phyloP scores from a whole-genome alignment of 2,888 invertebrate genomes.

The Nomada fabriciana region DNA sequence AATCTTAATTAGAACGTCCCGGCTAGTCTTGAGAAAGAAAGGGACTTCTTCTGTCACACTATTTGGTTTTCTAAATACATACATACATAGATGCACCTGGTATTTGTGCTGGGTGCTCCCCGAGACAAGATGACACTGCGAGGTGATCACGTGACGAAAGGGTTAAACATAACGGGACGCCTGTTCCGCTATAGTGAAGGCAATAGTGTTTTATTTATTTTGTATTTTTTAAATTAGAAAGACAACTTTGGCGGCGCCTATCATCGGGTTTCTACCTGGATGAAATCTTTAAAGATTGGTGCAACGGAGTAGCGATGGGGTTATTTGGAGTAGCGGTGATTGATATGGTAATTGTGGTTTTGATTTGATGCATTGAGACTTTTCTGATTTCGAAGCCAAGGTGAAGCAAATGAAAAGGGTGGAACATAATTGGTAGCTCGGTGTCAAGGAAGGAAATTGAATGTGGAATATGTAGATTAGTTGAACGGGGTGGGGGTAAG shows the following conservation, averaged over 20 bases:
- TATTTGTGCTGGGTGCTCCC: too few relatives aligned
- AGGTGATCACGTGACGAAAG: conserved; percentile 41
- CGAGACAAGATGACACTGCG: background rate
- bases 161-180: conserved; percentile 35
- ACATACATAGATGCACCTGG: too few relatives aligned
- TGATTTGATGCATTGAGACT: too few relatives aligned
- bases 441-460: background rate
- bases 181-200: conserved; percentile 9
- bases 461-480: conserved; percentile 1
- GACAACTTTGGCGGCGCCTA: too few relatives aligned
- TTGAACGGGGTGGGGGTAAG: background rate
- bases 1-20: conserved; percentile 68
- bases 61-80: too few relatives aligned
- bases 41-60: background rate
- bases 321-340: too few relatives aligned
- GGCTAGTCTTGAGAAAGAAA: conserved; percentile 12
- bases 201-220: background rate
- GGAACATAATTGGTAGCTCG: background rate
- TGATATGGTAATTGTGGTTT: too few relatives aligned
- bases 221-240: background rate
- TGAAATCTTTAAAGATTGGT: too few relatives aligned
- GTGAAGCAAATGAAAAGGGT: background rate
- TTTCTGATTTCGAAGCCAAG: too few relatives aligned
- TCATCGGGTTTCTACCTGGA: too few relatives aligned
- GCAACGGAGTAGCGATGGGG: too few relatives aligned